A percentile compares a stretch with the other conserved stretches of the same genome.
Conservation (phyloP, 2,797 vertebrate genomes). For the Cottoperca gobio region DNA sequence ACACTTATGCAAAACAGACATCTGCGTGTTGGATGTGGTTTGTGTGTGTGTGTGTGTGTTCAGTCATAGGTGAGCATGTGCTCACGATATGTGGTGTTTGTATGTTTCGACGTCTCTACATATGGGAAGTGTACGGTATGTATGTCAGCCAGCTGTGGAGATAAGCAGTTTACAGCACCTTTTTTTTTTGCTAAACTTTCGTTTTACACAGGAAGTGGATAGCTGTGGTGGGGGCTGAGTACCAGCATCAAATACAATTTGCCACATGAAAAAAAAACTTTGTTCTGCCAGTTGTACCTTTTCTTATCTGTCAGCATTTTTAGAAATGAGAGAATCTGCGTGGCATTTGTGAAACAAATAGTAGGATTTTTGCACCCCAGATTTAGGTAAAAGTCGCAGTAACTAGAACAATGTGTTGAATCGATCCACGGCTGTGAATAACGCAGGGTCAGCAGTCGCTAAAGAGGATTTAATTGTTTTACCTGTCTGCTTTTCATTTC, state of each 20-base stretch:
- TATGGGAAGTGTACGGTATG: slow-evolving; percentile 14
- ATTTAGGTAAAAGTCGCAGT: not conserved
- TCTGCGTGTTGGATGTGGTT: slow-evolving; percentile 60
- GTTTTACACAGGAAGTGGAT: slow-evolving; percentile 67
- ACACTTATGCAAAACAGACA: slow-evolving; percentile 31
- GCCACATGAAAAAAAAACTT: slow-evolving; percentile 43
- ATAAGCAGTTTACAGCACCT: slow-evolving; percentile 48
- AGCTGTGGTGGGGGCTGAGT: slow-evolving; percentile 18
- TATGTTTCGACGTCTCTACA: slow-evolving; percentile 14
- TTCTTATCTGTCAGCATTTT: slow-evolving; percentile 9
- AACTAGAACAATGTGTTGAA: not conserved
- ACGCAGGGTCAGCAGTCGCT: not conserved
- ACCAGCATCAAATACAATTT: slow-evolving; percentile 44
- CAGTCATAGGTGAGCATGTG: slow-evolving; percentile 13
- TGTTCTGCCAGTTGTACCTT: slow-evolving; percentile 20
- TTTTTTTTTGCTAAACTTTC: too few species aligned
- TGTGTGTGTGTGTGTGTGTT: slow-evolving; percentile 20
- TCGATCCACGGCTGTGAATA: not conserved
- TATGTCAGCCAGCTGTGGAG: slow-evolving; percentile 55
- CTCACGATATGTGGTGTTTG: slow-evolving; percentile 36
- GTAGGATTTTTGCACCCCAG: not conserved
- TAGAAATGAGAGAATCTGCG: not conserved
- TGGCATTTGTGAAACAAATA: not conserved
- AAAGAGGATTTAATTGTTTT: not conserved
- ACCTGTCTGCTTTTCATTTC: slow-evolving; percentile 8